phyloP scores from a whole-genome alignment of 2,797 vertebrate species.

The Octomys mimax region DNA sequence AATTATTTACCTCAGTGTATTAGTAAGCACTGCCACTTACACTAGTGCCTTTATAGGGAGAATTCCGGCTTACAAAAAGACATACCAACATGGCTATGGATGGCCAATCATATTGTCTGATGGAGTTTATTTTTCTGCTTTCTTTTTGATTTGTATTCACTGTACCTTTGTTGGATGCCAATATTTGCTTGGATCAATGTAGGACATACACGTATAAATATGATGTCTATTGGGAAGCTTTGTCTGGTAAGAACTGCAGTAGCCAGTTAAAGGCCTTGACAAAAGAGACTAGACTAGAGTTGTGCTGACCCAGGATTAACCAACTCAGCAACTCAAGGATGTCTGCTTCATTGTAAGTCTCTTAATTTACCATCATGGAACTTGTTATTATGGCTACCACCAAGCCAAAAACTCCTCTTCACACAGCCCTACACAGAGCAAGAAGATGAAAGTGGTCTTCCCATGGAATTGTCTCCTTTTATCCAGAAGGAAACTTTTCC shows the following conservation, averaged over 20 bases:
- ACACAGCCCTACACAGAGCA: neutral
- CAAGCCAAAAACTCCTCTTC: neutral
- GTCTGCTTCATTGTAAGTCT: neutral
- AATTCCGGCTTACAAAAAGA: conserved; percentile 23
- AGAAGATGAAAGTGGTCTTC: neutral
- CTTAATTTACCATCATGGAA: neutral
- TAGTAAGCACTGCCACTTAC: neutral
- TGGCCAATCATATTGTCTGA: neutral
- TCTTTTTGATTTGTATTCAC: neutral
- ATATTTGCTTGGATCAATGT: neutral
- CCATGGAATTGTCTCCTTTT: neutral
- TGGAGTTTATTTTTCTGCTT: conserved; percentile 16
- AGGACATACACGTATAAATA: conserved; percentile 37
- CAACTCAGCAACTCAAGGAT: neutral
- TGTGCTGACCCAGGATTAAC: neutral
- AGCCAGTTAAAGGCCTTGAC: neutral
- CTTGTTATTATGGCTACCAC: neutral
- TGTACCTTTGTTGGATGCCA: conserved; percentile 12
- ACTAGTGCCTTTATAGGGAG: neutral
- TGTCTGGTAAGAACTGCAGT: neutral
- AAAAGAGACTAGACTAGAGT: neutral
- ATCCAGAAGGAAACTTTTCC: neutral
- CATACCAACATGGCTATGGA: neutral
- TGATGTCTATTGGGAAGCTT: neutral
- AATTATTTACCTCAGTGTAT: neutral